A percentile compares a stretch with the other conserved stretches of the same genome.
Evolutionary conservation across 2,888 invertebrate genomes (phyloP).

Genomic region (Corythucha ciliata): DNA sequence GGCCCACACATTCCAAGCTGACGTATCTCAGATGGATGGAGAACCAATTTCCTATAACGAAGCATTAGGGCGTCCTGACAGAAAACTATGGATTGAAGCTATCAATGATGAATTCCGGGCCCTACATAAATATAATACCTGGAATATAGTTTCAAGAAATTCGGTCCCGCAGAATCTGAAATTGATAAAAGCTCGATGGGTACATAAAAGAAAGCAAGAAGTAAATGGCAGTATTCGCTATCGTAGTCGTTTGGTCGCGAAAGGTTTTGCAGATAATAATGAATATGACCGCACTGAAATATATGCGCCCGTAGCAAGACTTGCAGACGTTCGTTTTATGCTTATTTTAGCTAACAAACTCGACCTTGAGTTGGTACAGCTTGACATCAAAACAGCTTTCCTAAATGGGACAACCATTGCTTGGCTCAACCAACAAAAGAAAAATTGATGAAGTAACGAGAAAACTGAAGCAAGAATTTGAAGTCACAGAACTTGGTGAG

Average conservation of each 20-base stretch:
- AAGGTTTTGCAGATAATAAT: conserved; percentile 13
- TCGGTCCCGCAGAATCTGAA: no score
- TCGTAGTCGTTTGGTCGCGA: conserved; percentile 6
- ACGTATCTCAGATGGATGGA: no score
- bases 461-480: conserved; percentile 8
- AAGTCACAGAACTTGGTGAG: conserved; percentile 4
- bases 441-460: neutral
- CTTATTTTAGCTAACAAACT: neutral
- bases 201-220: conserved; percentile 3
- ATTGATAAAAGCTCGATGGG: conserved; percentile 5
- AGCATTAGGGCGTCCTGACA: no score
- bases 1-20: no score
- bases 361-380: neutral
- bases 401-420: conserved; percentile 1
- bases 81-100: no score
- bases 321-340: conserved; percentile 1
- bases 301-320: conserved; percentile 13
- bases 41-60: no score
- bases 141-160: no score
- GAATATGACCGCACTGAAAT: conserved; percentile 5
- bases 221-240: neutral
- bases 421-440: neutral
- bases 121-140: no score
- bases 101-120: no score
- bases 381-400: conserved; percentile 5